These are phyloP conservation scores for Oreohelix idahoensis DNA, from an alignment of 1,140 invertebrate genomes.

Conservation along the genomic window DNA sequence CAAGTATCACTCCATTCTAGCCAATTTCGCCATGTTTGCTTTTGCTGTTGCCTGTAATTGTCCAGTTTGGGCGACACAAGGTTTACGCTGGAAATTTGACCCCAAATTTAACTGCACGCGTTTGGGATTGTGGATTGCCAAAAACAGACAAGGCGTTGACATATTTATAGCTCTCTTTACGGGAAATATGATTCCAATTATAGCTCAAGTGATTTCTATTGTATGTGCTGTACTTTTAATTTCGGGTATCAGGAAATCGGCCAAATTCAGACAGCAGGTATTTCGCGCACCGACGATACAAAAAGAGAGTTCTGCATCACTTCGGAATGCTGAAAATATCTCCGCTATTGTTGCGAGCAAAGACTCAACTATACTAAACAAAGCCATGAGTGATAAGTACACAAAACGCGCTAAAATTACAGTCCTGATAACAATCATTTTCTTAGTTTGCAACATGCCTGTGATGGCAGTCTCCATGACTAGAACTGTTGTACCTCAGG, in stretches of 20 bases:
- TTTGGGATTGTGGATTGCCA: background rate
- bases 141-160: background rate
- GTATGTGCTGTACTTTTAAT: slow-evolving; percentile 1
- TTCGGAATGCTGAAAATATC: background rate
- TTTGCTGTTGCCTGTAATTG: background rate
- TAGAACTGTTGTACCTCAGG: background rate
- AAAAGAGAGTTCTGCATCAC: background rate
- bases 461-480: background rate
- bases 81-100: background rate
- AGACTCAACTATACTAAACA: background rate
- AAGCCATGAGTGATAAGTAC: background rate
- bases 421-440: background rate
- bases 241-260: background rate
- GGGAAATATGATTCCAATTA: background rate
- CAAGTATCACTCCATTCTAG: background rate
- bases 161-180: background rate
- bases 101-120: background rate
- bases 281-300: background rate
- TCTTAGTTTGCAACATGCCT: background rate
- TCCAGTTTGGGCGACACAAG: background rate
- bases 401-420: background rate
- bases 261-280: background rate
- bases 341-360: background rate
- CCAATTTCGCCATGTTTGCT: background rate
- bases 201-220: background rate